Base-by-base conservation (phyloP, 2,113 vertebrate genomes). In the Platichthys stellatus region DNA sequence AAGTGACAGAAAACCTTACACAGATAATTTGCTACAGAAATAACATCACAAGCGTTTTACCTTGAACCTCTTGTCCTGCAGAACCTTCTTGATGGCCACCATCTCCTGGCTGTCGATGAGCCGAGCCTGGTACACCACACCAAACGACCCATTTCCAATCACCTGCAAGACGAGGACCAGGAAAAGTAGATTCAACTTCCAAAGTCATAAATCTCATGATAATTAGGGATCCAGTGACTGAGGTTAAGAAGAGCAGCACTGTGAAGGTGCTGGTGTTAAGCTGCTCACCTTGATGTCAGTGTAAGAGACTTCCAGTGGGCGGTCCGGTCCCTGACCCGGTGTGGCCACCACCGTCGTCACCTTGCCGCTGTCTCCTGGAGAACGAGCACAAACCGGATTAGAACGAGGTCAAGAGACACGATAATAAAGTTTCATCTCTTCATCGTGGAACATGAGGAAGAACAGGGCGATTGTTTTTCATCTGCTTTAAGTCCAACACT, bases 31-130 rank as follows among this genome's bases (percentile, higher is more conserved):
- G 1, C 4, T 10, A n/a, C 26, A 45, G 3, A 15, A n/a, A 13
- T 9, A 0, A 17, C 3, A 63, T 26, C 2, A 35, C 21, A 0
- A 15, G 11, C 51, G 8, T 7, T 26, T 31, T 24, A 96, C 97
- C 97, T 98, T 98, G 84, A 98, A 98, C 86, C 97, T 93, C 84
- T 97, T 98, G 79, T 98, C 97, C 90, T 98, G 97, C 65, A 98
- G 93, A 79, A 98, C 97, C 78, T 98, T 98, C 87, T 98, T 98
- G 83, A 98, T 98, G 69, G 97, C 97, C 82, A 98, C 96, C 94
- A 98, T 94, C 84, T 98, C 97, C 60, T 96, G 96, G 18, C 94
- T 95, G 84, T 96, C 96, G n/a, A 96, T 95, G 83, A 98, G 94
- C 18, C 96, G 95, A 38, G 96, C 97, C 89, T 98, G 97, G 89